phyloP scores from a whole-genome alignment of 2,888 invertebrate species.

The Tetrapedia diversipes region DNA sequence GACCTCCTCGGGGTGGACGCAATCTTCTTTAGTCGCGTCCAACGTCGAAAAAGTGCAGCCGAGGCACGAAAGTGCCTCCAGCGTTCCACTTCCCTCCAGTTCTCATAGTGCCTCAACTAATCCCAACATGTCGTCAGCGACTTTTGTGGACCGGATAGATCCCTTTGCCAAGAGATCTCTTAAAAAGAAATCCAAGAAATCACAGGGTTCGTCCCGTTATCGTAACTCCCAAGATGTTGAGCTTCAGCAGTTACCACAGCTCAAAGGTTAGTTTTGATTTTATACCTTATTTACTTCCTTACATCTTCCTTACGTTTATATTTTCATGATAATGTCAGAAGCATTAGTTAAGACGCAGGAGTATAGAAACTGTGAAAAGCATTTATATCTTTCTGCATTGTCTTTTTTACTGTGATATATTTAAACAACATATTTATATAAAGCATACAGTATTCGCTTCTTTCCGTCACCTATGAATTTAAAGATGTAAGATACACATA shows the following conservation, averaged over 20 bases:
- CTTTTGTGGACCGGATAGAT: constrained; percentile 99
- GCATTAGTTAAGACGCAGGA: background rate
- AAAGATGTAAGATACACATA: background rate
- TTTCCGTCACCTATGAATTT: background rate
- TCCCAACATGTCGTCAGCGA: constrained; percentile 87
- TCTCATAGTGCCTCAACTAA: constrained; percentile 74
- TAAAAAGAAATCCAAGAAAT: constrained; percentile 99
- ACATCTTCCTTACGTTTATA: background rate
- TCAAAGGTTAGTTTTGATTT: constrained; percentile 91
- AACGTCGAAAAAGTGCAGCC: constrained; percentile 56
- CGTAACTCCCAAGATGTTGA: constrained; percentile 99
- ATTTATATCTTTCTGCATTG: background rate
- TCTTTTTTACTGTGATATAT: too few species aligned
- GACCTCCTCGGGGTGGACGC: constrained; percentile 62
- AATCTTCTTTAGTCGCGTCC: constrained; percentile 63
- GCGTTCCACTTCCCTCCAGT: constrained; percentile 58
- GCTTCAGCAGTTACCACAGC: constrained; percentile 96
- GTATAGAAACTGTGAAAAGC: background rate
- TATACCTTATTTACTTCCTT: background rate
- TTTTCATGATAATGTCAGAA: background rate
- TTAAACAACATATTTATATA: too few species aligned
- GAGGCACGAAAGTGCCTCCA: constrained; percentile 60
- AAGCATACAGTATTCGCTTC: background rate
- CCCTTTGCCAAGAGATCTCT: constrained; percentile 99
- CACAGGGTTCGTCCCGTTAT: constrained; percentile 99